phyloP scores from a whole-genome alignment of 2,113 vertebrate species.

The Etheostoma cragini region DNA sequence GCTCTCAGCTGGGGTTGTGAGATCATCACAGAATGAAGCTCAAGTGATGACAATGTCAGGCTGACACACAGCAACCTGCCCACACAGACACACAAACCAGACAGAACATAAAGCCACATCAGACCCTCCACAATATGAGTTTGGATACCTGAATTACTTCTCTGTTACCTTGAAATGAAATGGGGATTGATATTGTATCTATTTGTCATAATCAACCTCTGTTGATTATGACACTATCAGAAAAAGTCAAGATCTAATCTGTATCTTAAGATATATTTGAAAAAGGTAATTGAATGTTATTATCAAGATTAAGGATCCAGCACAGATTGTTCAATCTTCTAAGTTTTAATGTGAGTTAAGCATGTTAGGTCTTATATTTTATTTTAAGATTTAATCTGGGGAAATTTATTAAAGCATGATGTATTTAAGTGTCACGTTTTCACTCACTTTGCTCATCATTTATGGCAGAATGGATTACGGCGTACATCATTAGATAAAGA shows the following conservation, averaged over 20 bases:
- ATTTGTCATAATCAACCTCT: background rate
- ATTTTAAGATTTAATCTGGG: background rate
- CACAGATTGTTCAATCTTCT: no score
- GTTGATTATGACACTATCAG: background rate
- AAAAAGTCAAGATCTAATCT: constrained; percentile 2
- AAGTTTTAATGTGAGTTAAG: no score
- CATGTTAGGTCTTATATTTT: background rate
- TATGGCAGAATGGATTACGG: background rate
- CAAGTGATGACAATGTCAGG: constrained; percentile 57
- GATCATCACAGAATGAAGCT: constrained; percentile 45
- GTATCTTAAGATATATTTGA: background rate
- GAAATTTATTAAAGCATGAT: background rate
- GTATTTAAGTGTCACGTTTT: background rate
- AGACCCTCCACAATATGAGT: background rate
- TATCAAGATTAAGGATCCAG: no score
- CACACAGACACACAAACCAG: constrained; percentile 17
- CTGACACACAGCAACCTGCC: constrained; percentile 14
- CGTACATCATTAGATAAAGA: background rate
- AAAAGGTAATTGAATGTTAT: no score
- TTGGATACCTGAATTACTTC: background rate
- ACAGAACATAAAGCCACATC: constrained; percentile 7
- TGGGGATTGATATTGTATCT: background rate
- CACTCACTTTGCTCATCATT: background rate
- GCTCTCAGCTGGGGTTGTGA: constrained; percentile 52
- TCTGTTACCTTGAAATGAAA: background rate